Evolutionary conservation across 2,797 vertebrate genomes (phyloP).

Genomic region (Crax fasciolata): DNA sequence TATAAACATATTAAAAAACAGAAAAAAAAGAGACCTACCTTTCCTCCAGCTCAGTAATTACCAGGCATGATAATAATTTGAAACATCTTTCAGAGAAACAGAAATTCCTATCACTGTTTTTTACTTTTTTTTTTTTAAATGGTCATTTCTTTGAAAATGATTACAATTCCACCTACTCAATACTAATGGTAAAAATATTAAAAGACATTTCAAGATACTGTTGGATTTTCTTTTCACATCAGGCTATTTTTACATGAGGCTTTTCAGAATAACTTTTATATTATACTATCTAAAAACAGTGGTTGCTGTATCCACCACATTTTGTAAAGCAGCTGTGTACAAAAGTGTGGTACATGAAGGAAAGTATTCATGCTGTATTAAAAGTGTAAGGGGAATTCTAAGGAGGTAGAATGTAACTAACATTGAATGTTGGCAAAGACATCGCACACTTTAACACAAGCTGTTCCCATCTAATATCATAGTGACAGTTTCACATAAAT

Average conservation of each 20-base stretch:
- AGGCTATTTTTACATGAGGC: background rate
- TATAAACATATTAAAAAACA: background rate
- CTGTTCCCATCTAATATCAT: slow-evolving; percentile 71
- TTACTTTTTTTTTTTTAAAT: background rate
- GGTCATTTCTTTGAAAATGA: background rate
- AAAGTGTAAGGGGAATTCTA: slow-evolving; percentile 32
- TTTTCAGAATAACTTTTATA: background rate
- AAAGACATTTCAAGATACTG: background rate
- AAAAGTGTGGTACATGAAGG: background rate
- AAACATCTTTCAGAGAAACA: background rate
- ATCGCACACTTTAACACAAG: slow-evolving; percentile 59
- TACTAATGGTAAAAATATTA: background rate
- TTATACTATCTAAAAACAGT: background rate
- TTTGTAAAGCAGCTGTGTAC: background rate
- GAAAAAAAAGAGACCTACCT: accelerated
- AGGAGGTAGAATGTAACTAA: slow-evolving; percentile 34
- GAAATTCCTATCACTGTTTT: accelerated
- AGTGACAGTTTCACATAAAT: slow-evolving; percentile 73
- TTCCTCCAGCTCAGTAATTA: background rate
- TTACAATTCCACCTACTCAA: background rate
- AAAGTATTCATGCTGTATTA: background rate
- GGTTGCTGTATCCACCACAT: background rate
- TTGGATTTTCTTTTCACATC: background rate
- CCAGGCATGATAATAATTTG: background rate
- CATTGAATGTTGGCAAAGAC: slow-evolving; percentile 51